phyloP scores from a whole-genome alignment of 2,797 vertebrate species.

The Delichon dasypus region DNA sequence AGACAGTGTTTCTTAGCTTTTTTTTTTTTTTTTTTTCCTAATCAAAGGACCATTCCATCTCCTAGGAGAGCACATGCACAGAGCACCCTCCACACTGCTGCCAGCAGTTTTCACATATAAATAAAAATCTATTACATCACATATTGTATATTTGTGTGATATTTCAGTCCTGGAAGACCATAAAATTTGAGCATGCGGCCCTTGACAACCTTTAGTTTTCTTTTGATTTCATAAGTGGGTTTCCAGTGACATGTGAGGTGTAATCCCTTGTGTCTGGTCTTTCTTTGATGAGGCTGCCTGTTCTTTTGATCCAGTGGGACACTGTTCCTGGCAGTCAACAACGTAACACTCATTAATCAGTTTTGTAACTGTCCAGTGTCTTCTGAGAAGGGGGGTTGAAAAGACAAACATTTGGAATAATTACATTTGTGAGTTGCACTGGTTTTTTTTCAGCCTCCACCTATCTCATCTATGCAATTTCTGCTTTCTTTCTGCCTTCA shows the following conservation, averaged over 20 bases:
- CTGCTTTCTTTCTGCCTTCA: not conserved
- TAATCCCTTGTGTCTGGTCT: conserved; percentile 37
- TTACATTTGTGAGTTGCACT: not conserved
- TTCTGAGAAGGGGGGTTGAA: conserved; percentile 23
- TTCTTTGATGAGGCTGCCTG: conserved; percentile 50
- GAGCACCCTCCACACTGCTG: not conserved
- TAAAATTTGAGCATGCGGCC: not conserved
- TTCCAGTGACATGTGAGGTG: not conserved
- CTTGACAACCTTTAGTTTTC: not conserved
- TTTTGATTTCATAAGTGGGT: conserved; percentile 21
- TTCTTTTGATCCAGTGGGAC: conserved; percentile 60
- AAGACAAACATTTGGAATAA: not conserved
- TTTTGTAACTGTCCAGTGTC: conserved; percentile 28
- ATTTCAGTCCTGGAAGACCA: not conserved
- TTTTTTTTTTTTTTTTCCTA: not conserved
- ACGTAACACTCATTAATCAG: not conserved
- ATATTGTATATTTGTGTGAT: not conserved
- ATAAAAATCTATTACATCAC: not conserved
- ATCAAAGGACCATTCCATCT: not conserved
- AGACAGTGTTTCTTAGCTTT: not conserved
- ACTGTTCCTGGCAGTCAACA: not conserved
- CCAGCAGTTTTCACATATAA: not conserved
- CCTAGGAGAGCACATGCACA: not conserved
- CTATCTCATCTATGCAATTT: not conserved
- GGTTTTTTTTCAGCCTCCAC: not conserved